Base-by-base conservation (phyloP, 2,797 vertebrate species). In the Tachyglossus aculeatus region DNA sequence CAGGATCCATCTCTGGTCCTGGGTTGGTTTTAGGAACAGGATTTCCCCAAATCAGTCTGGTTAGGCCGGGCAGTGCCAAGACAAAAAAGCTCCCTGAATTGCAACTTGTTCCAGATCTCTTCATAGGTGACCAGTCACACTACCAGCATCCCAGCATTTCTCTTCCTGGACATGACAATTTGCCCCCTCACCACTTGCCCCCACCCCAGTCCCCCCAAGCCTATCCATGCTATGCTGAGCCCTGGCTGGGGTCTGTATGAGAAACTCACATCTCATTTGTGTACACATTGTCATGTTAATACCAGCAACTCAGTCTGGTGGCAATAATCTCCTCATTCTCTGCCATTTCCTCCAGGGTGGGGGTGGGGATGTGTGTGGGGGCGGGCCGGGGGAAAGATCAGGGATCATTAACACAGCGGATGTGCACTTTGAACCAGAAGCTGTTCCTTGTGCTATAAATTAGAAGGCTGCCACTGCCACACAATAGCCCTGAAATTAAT, bases 291-390 rank as follows among this genome's bases (percentile, higher is more conserved):
- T 92, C 80, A 85, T 68, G 75, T 72, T 74, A 78, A 89, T 93
- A 70, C 88, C 81, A n/a, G 85, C 31, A 91, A 73, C 84, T 87
- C 91, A 85, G 90, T 87, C 92, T 90, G 86, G 90, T 90, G 91
- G 91, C 84, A 90, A 93, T 94, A 95, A 96, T 93, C 88, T 89
- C 84, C 78, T 91, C 90, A 93, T 95, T 96, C 93, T 94, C 84
- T 84, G 82, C 86, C 82, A 32, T 93, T 96, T 96, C 95, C 95
- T 96, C 91, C 72, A 66, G 77, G 83, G 92, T 7, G 37, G 37
- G 37, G 37, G 4, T 12, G 37, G 15, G 44, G 44, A 16, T 18
- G 31, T 45, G 31, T 15, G 9, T 47, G 27, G n/a, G 45, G 32
- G 55, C 25, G 43, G 54, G 45, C 48, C 11, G 2, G 5, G 27